These are phyloP conservation scores for Ptychochromis oligacanthus DNA, from an alignment of 2,113 vertebrate species.

Conservation along the genomic window DNA sequence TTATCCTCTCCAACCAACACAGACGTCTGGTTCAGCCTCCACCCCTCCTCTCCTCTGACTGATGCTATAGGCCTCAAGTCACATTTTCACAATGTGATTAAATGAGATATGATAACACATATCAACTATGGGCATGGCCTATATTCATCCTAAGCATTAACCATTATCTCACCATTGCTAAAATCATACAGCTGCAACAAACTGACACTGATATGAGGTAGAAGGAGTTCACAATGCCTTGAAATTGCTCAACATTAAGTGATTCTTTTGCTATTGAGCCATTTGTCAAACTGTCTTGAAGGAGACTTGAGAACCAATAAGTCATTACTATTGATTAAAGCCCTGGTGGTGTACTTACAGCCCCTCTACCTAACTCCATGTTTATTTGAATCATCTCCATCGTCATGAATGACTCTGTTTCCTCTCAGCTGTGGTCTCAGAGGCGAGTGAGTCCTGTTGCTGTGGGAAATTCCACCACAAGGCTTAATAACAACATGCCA, in stretches of 20 bases:
- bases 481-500: slow-evolving; percentile 49
- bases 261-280: slow-evolving; percentile 1
- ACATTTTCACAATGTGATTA: background rate
- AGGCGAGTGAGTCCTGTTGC: slow-evolving; percentile 8
- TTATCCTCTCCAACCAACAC: slow-evolving; percentile 11
- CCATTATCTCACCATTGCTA: background rate
- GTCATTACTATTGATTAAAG: background rate
- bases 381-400: background rate
- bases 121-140: background rate
- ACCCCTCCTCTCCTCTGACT: slow-evolving; percentile 10
- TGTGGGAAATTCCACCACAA: slow-evolving; percentile 43
- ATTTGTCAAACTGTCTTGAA: background rate
- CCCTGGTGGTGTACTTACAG: background rate
- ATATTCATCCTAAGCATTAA: background rate
- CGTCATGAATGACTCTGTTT: background rate
- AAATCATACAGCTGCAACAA: background rate
- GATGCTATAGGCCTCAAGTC: slow-evolving; percentile 12
- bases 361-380: background rate
- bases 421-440: background rate
- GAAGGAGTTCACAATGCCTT: background rate
- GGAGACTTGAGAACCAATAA: background rate
- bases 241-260: background rate
- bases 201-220: background rate
- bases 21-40: slow-evolving; percentile 27
- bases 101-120: background rate